Percentiles rank a stretch among this genome's conserved stretches.
These are phyloP conservation scores for Plagodis pulveraria DNA, from an alignment of 2,888 invertebrate genomes.

Conservation along the genomic window DNA sequence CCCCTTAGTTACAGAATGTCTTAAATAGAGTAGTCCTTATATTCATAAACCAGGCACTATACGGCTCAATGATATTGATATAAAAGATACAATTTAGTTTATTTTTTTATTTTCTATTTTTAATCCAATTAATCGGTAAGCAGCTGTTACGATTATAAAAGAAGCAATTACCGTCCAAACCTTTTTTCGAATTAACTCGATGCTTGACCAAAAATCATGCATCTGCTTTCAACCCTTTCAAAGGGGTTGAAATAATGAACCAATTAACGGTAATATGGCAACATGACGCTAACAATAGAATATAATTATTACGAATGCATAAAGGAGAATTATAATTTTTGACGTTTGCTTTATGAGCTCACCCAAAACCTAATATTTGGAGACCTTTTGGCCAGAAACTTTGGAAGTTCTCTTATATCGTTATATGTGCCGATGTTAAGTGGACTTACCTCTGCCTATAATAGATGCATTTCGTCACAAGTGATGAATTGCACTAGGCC, in stretches of 20 bases:
- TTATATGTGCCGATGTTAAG: no score
- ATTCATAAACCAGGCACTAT: no score
- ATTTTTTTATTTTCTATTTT: not conserved
- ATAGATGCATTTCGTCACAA: no score
- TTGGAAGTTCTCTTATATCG: no score
- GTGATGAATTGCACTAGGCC: no score
- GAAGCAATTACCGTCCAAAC: conserved; percentile 40
- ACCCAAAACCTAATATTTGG: no score
- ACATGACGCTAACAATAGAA: conserved; percentile 28
- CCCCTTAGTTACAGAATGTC: no score
- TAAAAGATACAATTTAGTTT: not conserved
- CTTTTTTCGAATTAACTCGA: conserved; percentile 56
- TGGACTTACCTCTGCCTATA: no score
- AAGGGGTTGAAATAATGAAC: conserved; percentile 64
- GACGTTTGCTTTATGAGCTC: no score
- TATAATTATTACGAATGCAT: not conserved
- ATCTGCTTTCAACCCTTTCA: conserved; percentile 74
- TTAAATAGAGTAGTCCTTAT: no score
- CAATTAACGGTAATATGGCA: conserved; percentile 57
- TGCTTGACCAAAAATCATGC: conserved; percentile 71
- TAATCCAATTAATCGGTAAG: conserved; percentile 49
- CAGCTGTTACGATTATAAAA: conserved; percentile 58
- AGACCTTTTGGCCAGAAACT: no score
- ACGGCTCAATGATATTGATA: not conserved
- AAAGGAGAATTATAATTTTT: no score